A percentile compares a stretch with the other conserved stretches of the same genome.
phyloP scores from a whole-genome alignment of 2,888 invertebrate genomes.

The Acrobasis consociella region DNA sequence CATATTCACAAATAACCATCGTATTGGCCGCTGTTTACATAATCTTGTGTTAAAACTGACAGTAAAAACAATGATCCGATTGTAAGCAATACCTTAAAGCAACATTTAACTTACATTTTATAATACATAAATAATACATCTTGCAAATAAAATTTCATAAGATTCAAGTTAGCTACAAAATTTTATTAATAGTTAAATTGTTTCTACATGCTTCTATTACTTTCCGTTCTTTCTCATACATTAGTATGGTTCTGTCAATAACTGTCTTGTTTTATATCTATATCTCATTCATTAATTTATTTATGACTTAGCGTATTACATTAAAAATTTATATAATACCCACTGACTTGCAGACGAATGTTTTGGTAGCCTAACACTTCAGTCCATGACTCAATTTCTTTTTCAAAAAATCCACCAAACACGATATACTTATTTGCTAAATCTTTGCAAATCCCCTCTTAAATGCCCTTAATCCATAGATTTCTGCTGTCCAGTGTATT shows the following conservation, averaged over 20 bases:
- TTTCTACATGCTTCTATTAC: conserved; percentile 70
- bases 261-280: conserved; percentile 51
- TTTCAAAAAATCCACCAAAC: conserved; percentile 46
- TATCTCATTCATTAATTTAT: conserved; percentile 37
- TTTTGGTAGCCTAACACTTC: conserved; percentile 54
- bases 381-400: conserved; percentile 64
- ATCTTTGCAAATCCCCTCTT: conserved; percentile 31
- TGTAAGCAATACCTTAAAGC: conserved; percentile 78
- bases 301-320: conserved; percentile 65
- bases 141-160: conserved; percentile 79
- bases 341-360: conserved; percentile 48
- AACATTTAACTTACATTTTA: conserved; percentile 79
- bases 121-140: conserved; percentile 82
- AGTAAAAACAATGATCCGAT: conserved; percentile 73
- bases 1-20: conserved; percentile 82
- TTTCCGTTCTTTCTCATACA: conserved; percentile 51
- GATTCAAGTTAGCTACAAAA: conserved; percentile 80
- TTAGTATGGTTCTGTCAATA: conserved; percentile 42
- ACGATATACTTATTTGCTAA: conserved; percentile 52
- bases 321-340: conserved; percentile 45
- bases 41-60: conserved; percentile 70
- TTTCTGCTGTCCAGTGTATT: conserved; percentile 12
- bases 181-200: conserved; percentile 76
- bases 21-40: conserved; percentile 63
- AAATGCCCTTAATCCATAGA: conserved; percentile 25